Evolutionary conservation across 1,140 invertebrate species (phyloP).

Genomic region (Apocrypta bakeri): DNA sequence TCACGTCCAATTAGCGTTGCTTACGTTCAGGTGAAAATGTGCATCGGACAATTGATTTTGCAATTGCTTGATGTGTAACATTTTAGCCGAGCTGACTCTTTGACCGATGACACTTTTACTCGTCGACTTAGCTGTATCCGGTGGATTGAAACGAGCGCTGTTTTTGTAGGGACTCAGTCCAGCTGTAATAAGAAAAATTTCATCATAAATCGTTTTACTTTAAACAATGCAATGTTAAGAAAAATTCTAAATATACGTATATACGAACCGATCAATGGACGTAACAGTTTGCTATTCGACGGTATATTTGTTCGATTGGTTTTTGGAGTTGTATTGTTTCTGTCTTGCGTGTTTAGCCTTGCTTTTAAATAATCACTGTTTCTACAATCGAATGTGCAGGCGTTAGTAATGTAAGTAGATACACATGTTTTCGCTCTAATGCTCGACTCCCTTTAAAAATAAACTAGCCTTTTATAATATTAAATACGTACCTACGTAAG

Average conservation of each 20-base stretch:
- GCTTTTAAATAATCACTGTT: constrained; percentile 58
- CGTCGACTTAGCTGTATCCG: constrained; percentile 60
- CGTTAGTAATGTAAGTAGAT: not conserved
- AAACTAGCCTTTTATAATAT: not conserved
- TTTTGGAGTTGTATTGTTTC: constrained; percentile 44
- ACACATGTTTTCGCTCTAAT: not conserved
- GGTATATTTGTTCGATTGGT: constrained; percentile 54
- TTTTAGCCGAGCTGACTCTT: constrained; percentile 84
- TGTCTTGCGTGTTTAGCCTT: constrained; percentile 65
- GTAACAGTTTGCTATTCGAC: constrained; percentile 71
- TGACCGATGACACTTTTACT: constrained; percentile 78
- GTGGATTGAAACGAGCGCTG: constrained; percentile 65
- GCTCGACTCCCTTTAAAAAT: not conserved
- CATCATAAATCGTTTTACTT: not conserved
- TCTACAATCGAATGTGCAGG: constrained; percentile 11
- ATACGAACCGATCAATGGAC: constrained; percentile 70
- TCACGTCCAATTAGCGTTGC: constrained; percentile 52
- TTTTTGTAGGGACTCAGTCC: constrained; percentile 70
- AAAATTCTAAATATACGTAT: no score
- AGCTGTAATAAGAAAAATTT: no score
- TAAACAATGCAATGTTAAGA: no score
- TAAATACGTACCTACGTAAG: constrained; percentile 64
- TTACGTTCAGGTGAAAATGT: constrained; percentile 84
- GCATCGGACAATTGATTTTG: constrained; percentile 88
- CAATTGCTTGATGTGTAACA: constrained; percentile 82